phyloP scores from a whole-genome alignment of 2,113 vertebrate species.

The Chiloscyllium plagiosum region DNA sequence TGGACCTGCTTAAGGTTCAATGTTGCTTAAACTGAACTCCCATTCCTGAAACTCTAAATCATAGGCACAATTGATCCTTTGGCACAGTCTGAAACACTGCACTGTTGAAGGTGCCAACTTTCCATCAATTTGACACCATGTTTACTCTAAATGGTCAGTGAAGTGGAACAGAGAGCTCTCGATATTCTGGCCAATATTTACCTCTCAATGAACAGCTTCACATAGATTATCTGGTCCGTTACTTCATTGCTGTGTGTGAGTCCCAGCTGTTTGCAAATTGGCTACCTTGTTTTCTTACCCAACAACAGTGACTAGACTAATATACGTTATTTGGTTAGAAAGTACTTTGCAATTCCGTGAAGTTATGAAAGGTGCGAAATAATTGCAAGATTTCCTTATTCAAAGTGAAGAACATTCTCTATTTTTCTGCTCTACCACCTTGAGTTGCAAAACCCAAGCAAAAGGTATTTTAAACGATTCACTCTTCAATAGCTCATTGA shows the following conservation, averaged over 20 bases:
- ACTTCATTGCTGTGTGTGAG: not conserved
- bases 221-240: not conserved
- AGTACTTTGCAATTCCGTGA: not conserved
- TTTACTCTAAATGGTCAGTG: not conserved
- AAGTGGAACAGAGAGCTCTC: not conserved
- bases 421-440: not conserved
- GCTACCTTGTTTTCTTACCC: not conserved
- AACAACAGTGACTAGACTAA: not conserved
- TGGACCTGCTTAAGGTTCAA: not conserved
- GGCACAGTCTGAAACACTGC: not conserved
- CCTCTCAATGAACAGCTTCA: not conserved
- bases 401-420: not conserved
- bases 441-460: not conserved
- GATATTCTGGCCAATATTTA: not conserved
- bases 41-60: not conserved
- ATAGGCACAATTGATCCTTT: not conserved
- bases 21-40: not conserved
- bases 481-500: constrained; percentile 24
- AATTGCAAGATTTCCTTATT: not conserved
- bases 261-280: not conserved
- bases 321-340: not conserved
- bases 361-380: not conserved
- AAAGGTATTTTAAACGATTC: constrained; percentile 23
- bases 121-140: not conserved
- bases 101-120: not conserved